Base-by-base conservation (phyloP, 2,797 vertebrate species). In the Oreochromis grahami region DNA sequence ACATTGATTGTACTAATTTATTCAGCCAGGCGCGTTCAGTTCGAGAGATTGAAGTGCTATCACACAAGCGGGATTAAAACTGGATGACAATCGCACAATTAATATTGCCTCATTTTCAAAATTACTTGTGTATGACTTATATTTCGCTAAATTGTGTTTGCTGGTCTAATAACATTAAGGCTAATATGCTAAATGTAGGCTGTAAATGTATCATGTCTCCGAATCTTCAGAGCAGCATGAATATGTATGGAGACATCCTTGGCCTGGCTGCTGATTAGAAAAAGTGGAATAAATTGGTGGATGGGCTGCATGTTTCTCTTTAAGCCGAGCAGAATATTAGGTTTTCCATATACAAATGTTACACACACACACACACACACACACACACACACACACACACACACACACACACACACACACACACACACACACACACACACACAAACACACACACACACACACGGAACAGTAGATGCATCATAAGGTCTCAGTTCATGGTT, bases 1-100 rank as follows among this genome's bases (percentile, higher is more conserved):
- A 93, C 94, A 94, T 92, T 91, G 93, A 94, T 94, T 94, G 93
- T 86, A 87, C 88, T 94, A 94, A 95, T 95, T 93, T 93, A 94
- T 95, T 94, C 95, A 91, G 87, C 88, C 81, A 53, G 91, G 82
- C 85, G 4, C 88, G 87, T 92, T 92, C 91, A 92, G 91, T 94
- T 93, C 88, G 85, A 87, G 74, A 94, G 86, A 92, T 88, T 93
- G 90, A 93, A 95, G 89, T 84, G 87, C 89, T 91, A 93, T 93
- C 93, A 92, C 87, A 92, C 78, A 91, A 92, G 91, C 83, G 81
- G 90, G 92, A 93, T 93, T 94, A 93, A 93, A 93, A 92, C 89
- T 7, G 85, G 86, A 91, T 88, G 91, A 89, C 80, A 84, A 91
- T 89, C 86, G 29, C 74, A 86, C 87, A 89, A 93, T 92, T 94